Percentiles rank a stretch among this genome's conserved stretches.
phyloP scores from a whole-genome alignment of 2,888 invertebrate genomes.

The Agrilus mali region DNA sequence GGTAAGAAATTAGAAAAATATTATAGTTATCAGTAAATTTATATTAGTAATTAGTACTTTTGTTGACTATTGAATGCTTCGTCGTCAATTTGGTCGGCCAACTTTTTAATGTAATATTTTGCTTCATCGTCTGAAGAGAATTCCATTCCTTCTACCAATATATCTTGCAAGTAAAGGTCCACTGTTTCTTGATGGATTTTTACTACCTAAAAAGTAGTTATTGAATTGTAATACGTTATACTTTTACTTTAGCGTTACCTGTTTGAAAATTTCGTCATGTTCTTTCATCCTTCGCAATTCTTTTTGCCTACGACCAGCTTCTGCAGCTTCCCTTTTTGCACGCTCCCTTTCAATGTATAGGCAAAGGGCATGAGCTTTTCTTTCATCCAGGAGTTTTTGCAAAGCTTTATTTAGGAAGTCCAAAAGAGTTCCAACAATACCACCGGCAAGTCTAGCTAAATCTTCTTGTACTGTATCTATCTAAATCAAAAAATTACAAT shows the following conservation, averaged over 20 bases:
- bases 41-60: slow-evolving; percentile 2
- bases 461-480: slow-evolving; percentile 46
- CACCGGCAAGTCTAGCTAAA: slow-evolving; percentile 58
- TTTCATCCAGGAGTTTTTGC: slow-evolving; percentile 59
- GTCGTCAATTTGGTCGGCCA: slow-evolving; percentile 45
- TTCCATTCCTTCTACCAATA: slow-evolving; percentile 47
- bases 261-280: slow-evolving; percentile 70
- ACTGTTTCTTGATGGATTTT: slow-evolving; percentile 49
- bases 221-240: too few relatives aligned
- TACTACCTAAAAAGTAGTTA: slow-evolving; percentile 30
- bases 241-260: slow-evolving; percentile 27
- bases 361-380: slow-evolving; percentile 65
- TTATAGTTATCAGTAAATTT: not conserved
- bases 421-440: slow-evolving; percentile 56
- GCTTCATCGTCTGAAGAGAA: slow-evolving; percentile 44
- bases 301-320: slow-evolving; percentile 64
- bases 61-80: slow-evolving; percentile 19
- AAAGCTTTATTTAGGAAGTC: slow-evolving; percentile 70
- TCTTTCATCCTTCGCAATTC: slow-evolving; percentile 60
- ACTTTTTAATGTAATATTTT: slow-evolving; percentile 35
- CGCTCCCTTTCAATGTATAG: slow-evolving; percentile 68
- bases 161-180: slow-evolving; percentile 48
- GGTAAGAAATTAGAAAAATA: slow-evolving; percentile 1
- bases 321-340: slow-evolving; percentile 62
- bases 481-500: slow-evolving; percentile 21